Base-by-base conservation (phyloP, 2,888 invertebrate species). In the Ochropleura leucogaster region DNA sequence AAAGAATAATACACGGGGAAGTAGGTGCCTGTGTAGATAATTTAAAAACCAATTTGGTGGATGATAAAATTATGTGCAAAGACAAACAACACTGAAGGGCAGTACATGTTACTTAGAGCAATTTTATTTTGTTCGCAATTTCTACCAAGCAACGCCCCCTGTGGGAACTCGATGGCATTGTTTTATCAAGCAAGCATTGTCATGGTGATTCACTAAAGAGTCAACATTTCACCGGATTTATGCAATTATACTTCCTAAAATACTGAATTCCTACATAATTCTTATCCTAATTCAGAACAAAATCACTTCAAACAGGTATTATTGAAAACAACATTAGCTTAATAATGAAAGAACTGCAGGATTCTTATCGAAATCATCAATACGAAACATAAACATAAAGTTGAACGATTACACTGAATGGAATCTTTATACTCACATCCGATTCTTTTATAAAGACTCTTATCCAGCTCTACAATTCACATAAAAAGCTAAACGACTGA, bases 121-220 rank as follows among this genome's bases (percentile, higher is more conserved):
- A 70, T 64, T 70, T 85, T 69, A 76, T 82, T 85, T 69, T 46
- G 67, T 67, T 85, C 72, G 62, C 76, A 68, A 77, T 80, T 80
- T 82, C 68, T 62, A 83, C 79, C 90, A 80, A 90, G 90, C 92
- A 93, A 88, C 95, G 94, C 94, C 95, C 93, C 94, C 95, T 95
- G 89, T 92, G 91, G 90, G 87, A 83, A 86, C 83, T 88, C 87
- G 89, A 88, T 83, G 86, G 88, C 89, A 91, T 93, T 94, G 94
- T 87, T 93, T 91, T 92, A 92, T 90, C 89, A 91, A 90, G 88
- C 92, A 86, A 88, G 90, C 92, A 94, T 94, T 95, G 95, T 95
- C 95, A 95, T 94, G 94, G 94, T 95, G 94, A 95, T 94, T 94
- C 93, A 93, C 85, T 92, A 89, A 85, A 75, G 68, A 83, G 83